phyloP scores from a whole-genome alignment of 2,113 vertebrate genomes.

The Fregata magnificens region DNA sequence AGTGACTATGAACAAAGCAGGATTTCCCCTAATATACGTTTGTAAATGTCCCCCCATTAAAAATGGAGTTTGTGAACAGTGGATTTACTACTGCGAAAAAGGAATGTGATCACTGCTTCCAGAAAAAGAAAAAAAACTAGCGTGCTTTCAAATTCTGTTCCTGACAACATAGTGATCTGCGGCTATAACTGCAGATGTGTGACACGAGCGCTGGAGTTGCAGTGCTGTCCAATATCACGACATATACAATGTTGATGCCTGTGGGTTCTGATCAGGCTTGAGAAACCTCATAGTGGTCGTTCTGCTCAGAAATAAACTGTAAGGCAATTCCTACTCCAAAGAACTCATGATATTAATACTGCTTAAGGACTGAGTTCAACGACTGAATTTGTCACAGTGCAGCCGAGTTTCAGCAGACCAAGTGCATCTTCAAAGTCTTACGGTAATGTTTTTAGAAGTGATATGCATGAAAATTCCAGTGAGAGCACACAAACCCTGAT shows the following conservation, averaged over 20 bases:
- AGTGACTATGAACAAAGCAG: not conserved
- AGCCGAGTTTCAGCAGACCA: not conserved
- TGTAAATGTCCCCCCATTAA: not conserved
- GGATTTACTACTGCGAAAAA: slow-evolving; percentile 15
- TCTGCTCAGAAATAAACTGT: not conserved
- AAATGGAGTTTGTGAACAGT: slow-evolving; percentile 34
- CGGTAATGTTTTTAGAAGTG: not conserved
- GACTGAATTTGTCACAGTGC: not conserved
- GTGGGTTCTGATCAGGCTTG: not conserved
- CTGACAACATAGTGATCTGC: not conserved
- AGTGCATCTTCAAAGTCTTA: not conserved
- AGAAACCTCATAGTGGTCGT: not conserved
- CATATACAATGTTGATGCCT: rapidly evolving
- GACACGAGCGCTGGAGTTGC: not conserved
- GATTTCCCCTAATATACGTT: not conserved
- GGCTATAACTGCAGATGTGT: not conserved
- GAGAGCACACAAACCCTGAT: slow-evolving; percentile 19
- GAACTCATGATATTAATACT: not conserved
- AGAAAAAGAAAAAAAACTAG: not conserved
- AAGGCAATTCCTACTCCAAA: not conserved
- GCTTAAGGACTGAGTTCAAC: not conserved
- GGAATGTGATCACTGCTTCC: not conserved
- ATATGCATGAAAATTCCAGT: slow-evolving; percentile 41
- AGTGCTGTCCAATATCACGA: not conserved
- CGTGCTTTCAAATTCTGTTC: not conserved